Conservation (phyloP, 2,888 invertebrate genomes). For the Macropis europaea region DNA sequence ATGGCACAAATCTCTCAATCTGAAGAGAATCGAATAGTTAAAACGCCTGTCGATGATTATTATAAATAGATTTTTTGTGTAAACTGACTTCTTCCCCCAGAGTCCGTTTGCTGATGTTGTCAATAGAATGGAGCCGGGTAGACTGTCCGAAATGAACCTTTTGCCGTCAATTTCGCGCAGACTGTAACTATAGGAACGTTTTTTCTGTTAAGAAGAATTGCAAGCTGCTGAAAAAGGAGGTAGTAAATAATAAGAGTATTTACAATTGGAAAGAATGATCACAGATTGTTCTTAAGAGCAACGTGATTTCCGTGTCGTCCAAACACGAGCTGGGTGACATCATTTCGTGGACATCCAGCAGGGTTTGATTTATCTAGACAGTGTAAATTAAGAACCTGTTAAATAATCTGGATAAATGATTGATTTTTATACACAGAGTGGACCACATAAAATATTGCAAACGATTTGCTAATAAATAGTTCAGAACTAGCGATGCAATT, state of each 20-base stretch:
- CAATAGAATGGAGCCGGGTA: slow-evolving; percentile 65
- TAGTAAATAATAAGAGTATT: too few species aligned
- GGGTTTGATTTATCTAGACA: slow-evolving; percentile 70
- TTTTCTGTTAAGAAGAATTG: background rate
- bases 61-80: background rate
- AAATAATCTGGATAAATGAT: background rate
- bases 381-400: background rate
- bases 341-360: slow-evolving; percentile 65
- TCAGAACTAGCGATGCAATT: too few species aligned
- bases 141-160: slow-evolving; percentile 65
- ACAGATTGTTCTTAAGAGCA: slow-evolving; percentile 66
- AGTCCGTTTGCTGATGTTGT: slow-evolving; percentile 66
- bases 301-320: slow-evolving; percentile 57
- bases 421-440: too few species aligned
- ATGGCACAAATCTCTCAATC: slow-evolving; percentile 69
- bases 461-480: too few species aligned
- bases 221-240: too few species aligned
- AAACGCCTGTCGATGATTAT: background rate
- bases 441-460: too few species aligned
- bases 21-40: slow-evolving; percentile 28
- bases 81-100: slow-evolving; percentile 68
- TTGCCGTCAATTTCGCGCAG: slow-evolving; percentile 68
- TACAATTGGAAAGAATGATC: slow-evolving; percentile 71
- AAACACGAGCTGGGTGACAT: slow-evolving; percentile 55
- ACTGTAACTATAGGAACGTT: slow-evolving; percentile 61